Evolutionary conservation across 2,888 invertebrate species (phyloP).

Genomic region (Xylota segnis): DNA sequence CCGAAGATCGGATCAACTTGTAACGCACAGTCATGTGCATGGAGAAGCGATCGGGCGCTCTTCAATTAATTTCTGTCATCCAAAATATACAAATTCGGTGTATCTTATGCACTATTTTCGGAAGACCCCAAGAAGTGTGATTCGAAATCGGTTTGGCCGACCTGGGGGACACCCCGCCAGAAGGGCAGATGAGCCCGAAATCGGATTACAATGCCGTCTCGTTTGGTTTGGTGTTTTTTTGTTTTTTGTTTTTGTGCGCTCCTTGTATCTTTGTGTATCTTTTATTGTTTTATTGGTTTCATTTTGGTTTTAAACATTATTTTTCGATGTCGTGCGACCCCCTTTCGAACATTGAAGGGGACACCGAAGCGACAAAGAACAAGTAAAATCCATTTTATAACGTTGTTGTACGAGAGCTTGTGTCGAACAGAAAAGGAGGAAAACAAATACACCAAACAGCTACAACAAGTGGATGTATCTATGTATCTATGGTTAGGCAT

Average conservation of each 20-base stretch:
- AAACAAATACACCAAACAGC: neutral
- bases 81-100: constrained; percentile 54
- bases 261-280: constrained; percentile 57
- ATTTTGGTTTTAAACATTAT: constrained; percentile 63
- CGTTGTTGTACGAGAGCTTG: constrained; percentile 48
- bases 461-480: constrained; percentile 57
- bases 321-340: constrained; percentile 69
- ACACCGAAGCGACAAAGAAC: constrained; percentile 73
- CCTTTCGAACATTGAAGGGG: constrained; percentile 19
- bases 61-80: constrained; percentile 75
- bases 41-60: constrained; percentile 10
- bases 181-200: constrained; percentile 60
- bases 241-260: neutral
- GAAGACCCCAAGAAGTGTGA: constrained; percentile 28
- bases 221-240: neutral
- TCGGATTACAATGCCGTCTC: constrained; percentile 66
- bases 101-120: constrained; percentile 20
- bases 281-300: constrained; percentile 60
- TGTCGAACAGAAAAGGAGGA: constrained; percentile 6
- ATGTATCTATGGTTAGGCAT: constrained; percentile 9
- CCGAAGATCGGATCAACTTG: constrained; percentile 75
- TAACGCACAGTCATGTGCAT: constrained; percentile 20
- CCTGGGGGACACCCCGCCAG: constrained; percentile 15
- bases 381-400: constrained; percentile 76
- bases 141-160: neutral